These are phyloP conservation scores for Calidris pugnax DNA, from an alignment of 2,113 vertebrate species.

Conservation along the genomic window DNA sequence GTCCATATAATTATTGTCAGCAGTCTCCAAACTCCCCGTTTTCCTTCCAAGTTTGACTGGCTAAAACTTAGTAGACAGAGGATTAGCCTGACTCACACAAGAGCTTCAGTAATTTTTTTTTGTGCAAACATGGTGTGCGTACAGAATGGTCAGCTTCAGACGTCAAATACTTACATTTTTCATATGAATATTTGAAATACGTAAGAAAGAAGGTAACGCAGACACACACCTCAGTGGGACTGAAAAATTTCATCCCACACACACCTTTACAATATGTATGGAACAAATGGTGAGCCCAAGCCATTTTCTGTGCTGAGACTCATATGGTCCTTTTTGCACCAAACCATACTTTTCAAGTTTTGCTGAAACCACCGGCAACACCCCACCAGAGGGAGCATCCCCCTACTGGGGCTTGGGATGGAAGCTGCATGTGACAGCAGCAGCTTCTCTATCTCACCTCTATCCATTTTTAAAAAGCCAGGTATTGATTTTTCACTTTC, in stretches of 20 bases:
- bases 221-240: neutral
- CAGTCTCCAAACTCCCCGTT: neutral
- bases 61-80: neutral
- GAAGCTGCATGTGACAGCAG: neutral
- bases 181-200: neutral
- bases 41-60: neutral
- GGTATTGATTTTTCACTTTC: neutral
- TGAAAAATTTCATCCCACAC: neutral
- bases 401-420: neutral
- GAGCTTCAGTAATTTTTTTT: neutral
- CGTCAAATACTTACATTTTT: neutral
- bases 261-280: neutral
- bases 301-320: neutral
- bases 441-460: neutral
- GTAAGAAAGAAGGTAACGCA: neutral
- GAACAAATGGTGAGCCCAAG: neutral
- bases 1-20: neutral
- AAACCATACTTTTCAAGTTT: neutral
- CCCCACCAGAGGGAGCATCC: neutral
- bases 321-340: neutral
- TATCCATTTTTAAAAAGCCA: neutral
- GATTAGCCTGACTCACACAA: neutral
- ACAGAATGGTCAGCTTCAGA: neutral
- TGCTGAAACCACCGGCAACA: neutral
- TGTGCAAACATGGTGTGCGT: rapidly evolving